Evolutionary conservation across 2,888 invertebrate genomes (phyloP), one percentile per base, ranked within the genome.

Genomic region (Hypsopygia costalis): DNA sequence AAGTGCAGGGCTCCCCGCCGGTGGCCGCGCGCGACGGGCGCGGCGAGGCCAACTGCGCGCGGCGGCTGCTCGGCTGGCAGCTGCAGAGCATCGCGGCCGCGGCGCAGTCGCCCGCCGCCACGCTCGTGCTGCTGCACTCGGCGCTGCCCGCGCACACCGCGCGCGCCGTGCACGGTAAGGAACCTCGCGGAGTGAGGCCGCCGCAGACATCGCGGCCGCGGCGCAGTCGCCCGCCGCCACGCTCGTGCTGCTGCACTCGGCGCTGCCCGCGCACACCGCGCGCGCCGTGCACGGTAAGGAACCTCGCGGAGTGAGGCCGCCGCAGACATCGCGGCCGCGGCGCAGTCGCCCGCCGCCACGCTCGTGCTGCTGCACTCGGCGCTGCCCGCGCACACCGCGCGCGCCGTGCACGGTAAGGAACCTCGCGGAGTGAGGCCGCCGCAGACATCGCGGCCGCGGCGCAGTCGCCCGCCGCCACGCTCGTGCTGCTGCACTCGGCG

Each of bases 161-260:
- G n/a, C 50, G 53, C 0, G 75, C 78, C 31, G 57, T 82, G 32
- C 52, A 70, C 9, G 81, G 82, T 82, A 36, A 27, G 36, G 31
- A 1, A 8, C 28, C n/a, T n/a, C n/a, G n/a, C n/a, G n/a, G n/a
- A n/a, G n/a, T n/a, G n/a, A n/a, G 92, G 38, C 93, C 94, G 69
- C 86, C 97, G 52, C 91, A 93, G 62, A 95, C 1, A 90, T 96
- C 12, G 95, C 95, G 0, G 88, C 94, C 49, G 94, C 94, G 5
- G 94, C 95, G 58, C 93, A 96, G 81, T 97, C 97, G 1, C 93
- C 94, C 0, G 91, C 92, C 12, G 94, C 95, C 37, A 92, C 95
- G 10, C 91, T 91, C 56, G 93, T 94, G 57, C 83, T 97, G 48
- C 90, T 97, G 43, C 93, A 93, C 70, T 95, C 95, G 0, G 92